These are phyloP conservation scores for Macrophya alboannulata DNA, from an alignment of 2,888 invertebrate species.

Conservation along the genomic window DNA sequence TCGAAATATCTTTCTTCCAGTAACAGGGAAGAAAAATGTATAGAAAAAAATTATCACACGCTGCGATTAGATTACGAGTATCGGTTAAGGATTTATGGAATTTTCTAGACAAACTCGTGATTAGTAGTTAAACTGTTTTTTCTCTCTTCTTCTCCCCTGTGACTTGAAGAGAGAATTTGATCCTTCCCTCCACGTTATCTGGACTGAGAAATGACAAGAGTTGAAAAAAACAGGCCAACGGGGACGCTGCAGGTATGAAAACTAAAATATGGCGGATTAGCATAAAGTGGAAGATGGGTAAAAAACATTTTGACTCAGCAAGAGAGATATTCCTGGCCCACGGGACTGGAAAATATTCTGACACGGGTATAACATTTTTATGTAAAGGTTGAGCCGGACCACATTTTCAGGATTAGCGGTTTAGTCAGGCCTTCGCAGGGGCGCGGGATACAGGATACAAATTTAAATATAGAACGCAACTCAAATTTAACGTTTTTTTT, in stretches of 20 bases:
- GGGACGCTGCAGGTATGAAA: constrained; percentile 62
- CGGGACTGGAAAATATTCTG: constrained; percentile 52
- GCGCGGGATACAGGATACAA: not conserved
- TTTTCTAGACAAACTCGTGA: not conserved
- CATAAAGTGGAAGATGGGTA: constrained; percentile 65
- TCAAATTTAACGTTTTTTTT: constrained; percentile 1
- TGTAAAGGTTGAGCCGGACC: constrained; percentile 43
- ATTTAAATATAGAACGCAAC: constrained; percentile 36
- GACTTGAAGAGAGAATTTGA: not conserved
- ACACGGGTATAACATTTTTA: constrained; percentile 51
- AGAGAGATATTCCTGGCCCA: constrained; percentile 41
- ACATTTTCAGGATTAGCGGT: constrained; percentile 56
- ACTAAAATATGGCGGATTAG: constrained; percentile 68
- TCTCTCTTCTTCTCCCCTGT: not conserved
- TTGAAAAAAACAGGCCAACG: constrained; percentile 1
- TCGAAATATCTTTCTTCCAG: not conserved
- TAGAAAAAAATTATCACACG: not conserved
- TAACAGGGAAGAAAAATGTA: not conserved
- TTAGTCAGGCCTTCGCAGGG: not conserved
- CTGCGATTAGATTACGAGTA: not conserved
- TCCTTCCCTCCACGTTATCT: constrained; percentile 6
- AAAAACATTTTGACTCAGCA: constrained; percentile 65
- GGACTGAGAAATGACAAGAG: constrained; percentile 22
- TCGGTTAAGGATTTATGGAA: not conserved
- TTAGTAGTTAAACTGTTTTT: not conserved